These are phyloP conservation scores for Rousettus madagascariensis DNA, from an alignment of 2,797 vertebrate species.

Conservation along the genomic window DNA sequence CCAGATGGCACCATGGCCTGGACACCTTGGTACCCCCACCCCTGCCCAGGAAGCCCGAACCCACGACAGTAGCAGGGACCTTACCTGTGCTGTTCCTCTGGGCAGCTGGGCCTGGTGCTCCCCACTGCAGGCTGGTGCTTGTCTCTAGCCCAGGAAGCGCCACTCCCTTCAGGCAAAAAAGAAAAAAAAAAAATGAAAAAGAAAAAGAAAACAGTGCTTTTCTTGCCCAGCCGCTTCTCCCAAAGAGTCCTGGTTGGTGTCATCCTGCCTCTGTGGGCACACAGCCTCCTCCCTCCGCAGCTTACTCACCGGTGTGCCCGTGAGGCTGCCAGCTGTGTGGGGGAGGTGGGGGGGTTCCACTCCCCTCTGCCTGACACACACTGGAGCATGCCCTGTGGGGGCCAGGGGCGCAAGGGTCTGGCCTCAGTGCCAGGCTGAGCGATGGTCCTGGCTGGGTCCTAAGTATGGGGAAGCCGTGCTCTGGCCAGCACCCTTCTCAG, in stretches of 20 bases:
- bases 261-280: conserved; percentile 58
- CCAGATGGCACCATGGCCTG: neutral
- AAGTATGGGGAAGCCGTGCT: neutral
- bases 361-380: conserved; percentile 60
- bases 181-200: neutral
- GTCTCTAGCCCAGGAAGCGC: conserved; percentile 89
- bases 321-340: conserved; percentile 70
- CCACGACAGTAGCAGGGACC: neutral
- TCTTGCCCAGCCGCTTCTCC: conserved; percentile 60
- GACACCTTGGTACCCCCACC: neutral
- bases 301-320: conserved; percentile 71
- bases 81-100: conserved; percentile 78
- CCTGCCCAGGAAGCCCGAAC: neutral
- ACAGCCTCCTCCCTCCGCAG: conserved; percentile 54
- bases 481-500: conserved; percentile 19
- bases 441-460: neutral
- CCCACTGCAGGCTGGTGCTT: conserved; percentile 92
- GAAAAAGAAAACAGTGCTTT: conserved; percentile 81
- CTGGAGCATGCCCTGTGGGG: neutral
- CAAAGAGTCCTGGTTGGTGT: conserved; percentile 60
- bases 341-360: conserved; percentile 55
- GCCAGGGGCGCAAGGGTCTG: neutral
- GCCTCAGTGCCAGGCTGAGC: neutral
- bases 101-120: conserved; percentile 72
- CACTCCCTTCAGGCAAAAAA: conserved; percentile 90